phyloP scores from a whole-genome alignment of 1,140 invertebrate species.

The Episyrphus balteatus region DNA sequence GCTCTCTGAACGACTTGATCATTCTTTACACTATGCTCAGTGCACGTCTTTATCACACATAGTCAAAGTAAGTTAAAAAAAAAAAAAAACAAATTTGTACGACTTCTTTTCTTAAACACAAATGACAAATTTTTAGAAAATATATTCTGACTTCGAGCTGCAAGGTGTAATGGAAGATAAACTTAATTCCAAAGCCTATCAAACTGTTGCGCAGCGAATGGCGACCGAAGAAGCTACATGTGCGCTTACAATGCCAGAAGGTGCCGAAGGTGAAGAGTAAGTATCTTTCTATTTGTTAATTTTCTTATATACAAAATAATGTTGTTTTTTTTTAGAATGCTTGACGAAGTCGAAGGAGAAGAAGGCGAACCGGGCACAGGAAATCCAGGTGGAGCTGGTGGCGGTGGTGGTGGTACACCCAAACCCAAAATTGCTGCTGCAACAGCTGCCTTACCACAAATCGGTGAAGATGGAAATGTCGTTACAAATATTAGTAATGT shows the following conservation, averaged over 20 bases:
- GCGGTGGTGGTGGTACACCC: conserved; percentile 45
- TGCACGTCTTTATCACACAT: conserved; percentile 94
- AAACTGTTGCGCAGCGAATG: conserved; percentile 84
- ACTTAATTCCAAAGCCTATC: conserved; percentile 94
- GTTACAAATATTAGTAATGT: conserved; percentile 57
- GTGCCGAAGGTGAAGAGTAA: conserved; percentile 49
- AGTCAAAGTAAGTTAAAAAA: conserved; percentile 63
- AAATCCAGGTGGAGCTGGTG: conserved; percentile 44
- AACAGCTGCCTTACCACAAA: conserved; percentile 45
- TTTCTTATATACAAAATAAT: neutral
- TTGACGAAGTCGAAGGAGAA: conserved; percentile 45
- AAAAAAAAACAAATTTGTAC: neutral
- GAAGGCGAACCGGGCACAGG: conserved; percentile 44
- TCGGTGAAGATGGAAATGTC: conserved; percentile 51
- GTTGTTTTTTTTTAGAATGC: neutral
- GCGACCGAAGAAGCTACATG: conserved; percentile 94
- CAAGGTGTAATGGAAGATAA: conserved; percentile 98
- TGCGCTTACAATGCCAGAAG: conserved; percentile 70
- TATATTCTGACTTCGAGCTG: conserved; percentile 97
- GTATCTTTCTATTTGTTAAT: conserved; percentile 3
- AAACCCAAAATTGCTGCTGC: conserved; percentile 28
- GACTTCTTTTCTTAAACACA: too few species aligned
- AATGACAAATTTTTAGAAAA: conserved; percentile 71
- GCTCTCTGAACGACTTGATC: conserved; percentile 86
- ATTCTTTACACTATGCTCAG: conserved; percentile 92